Evolutionary conservation across 2,888 invertebrate genomes (phyloP).

Genomic region (Ennomos fuscantarius): DNA sequence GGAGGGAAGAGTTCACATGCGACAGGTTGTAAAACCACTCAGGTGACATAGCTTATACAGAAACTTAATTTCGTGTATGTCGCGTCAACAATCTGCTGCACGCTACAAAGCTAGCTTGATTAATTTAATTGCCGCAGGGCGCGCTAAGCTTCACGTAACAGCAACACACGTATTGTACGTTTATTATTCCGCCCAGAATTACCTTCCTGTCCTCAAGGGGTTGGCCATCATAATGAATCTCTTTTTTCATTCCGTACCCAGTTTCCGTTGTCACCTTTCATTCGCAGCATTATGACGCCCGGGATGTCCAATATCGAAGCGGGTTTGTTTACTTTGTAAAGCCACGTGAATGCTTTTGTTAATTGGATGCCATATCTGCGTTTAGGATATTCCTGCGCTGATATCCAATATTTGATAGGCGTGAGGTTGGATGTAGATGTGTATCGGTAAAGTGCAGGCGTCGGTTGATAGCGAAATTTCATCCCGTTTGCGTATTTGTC

Average conservation of each 20-base stretch:
- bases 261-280: conserved; percentile 40
- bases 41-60: conserved; percentile 36
- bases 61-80: conserved; percentile 41
- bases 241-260: conserved; percentile 40
- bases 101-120: conserved; percentile 51
- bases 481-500: conserved; percentile 31
- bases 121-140: conserved; percentile 50
- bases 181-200: conserved; percentile 38
- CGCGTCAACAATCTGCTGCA: conserved; percentile 47
- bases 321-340: conserved; percentile 32
- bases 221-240: conserved; percentile 40
- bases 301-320: conserved; percentile 32
- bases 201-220: conserved; percentile 40
- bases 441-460: conserved; percentile 19
- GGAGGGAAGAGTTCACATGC: conserved; percentile 27
- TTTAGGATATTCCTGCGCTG: conserved; percentile 9
- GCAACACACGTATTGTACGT: conserved; percentile 37
- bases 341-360: conserved; percentile 19
- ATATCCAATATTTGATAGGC: conserved; percentile 2
- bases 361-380: conserved; percentile 23
- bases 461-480: conserved; percentile 21
- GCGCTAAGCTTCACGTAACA: conserved; percentile 39
- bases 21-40: conserved; percentile 26
- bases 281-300: conserved; percentile 35
- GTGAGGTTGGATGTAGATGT: conserved; percentile 11